These are phyloP conservation scores for Tiaroga cobitis DNA, from an alignment of 2,797 vertebrate genomes.

Conservation along the genomic window DNA sequence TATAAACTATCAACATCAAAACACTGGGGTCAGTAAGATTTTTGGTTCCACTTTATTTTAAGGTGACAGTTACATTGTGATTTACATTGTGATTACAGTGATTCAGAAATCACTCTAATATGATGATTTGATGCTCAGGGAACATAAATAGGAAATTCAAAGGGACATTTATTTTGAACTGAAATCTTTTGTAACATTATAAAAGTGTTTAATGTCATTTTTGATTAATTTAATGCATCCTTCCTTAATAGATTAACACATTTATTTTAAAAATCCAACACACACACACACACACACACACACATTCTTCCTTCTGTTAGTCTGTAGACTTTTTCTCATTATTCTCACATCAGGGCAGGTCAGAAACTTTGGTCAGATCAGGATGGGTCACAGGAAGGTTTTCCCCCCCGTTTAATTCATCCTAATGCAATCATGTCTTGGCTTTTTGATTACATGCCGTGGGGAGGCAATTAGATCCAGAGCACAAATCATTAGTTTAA, in stretches of 20 bases:
- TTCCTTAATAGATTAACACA: background rate
- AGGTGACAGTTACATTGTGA: too few relatives aligned
- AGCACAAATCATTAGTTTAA: conserved; percentile 58
- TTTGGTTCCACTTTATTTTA: too few relatives aligned
- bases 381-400: background rate
- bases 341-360: conserved; percentile 15
- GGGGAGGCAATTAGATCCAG: conserved; percentile 58
- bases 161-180: background rate
- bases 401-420: conserved; percentile 49
- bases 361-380: background rate
- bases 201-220: background rate
- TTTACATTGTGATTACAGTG: too few relatives aligned
- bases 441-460: conserved; percentile 54
- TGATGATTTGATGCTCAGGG: too few relatives aligned
- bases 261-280: background rate
- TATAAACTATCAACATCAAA: background rate
- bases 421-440: conserved; percentile 56
- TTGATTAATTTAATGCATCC: too few relatives aligned
- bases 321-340: conserved; percentile 12
- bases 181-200: background rate
- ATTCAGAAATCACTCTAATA: too few relatives aligned
- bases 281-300: too few relatives aligned
- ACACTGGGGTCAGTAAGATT: background rate
- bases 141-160: background rate
- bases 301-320: background rate